Evolutionary conservation across 2,888 invertebrate genomes (phyloP).

Genomic region (Drosophila atroscutellata): DNA sequence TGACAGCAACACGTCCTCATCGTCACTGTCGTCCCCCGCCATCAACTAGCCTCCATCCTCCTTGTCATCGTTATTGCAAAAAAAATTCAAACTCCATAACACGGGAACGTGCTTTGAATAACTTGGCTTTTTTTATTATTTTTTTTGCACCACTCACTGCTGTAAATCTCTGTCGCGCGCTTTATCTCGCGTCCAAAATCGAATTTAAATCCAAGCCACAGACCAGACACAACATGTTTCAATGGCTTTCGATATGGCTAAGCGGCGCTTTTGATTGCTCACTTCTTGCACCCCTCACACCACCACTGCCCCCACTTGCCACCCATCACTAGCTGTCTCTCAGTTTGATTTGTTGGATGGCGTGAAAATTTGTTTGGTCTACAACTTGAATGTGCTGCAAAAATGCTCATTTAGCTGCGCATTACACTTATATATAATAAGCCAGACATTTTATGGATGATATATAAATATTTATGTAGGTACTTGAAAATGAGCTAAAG

Average conservation of each 20-base stretch:
- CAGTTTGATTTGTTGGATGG: constrained; percentile 63
- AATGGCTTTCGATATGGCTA: constrained; percentile 59
- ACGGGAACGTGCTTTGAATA: constrained; percentile 76
- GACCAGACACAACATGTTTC: constrained; percentile 67
- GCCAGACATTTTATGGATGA: background rate
- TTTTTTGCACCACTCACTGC: constrained; percentile 33
- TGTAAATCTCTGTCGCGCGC: constrained; percentile 64
- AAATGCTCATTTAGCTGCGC: constrained; percentile 32
- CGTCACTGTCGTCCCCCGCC: constrained; percentile 30
- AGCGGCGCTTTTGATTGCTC: constrained; percentile 61
- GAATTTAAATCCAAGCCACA: constrained; percentile 70
- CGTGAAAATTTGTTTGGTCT: constrained; percentile 58
- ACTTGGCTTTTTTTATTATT: constrained; percentile 28
- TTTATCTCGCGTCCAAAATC: constrained; percentile 76
- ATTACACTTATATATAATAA: constrained; percentile 17
- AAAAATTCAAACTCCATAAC: constrained; percentile 45
- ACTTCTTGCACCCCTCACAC: constrained; percentile 18
- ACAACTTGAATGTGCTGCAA: constrained; percentile 43
- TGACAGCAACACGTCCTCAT: constrained; percentile 74
- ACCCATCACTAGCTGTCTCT: constrained; percentile 33
- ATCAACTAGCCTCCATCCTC: constrained; percentile 10
- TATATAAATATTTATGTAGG: background rate
- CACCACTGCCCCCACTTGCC: constrained; percentile 5
- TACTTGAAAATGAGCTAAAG: background rate
- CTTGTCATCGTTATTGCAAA: constrained; percentile 31